Evolutionary conservation across 2,113 vertebrate species (phyloP).

Genomic region (Turdus rufiventris): DNA sequence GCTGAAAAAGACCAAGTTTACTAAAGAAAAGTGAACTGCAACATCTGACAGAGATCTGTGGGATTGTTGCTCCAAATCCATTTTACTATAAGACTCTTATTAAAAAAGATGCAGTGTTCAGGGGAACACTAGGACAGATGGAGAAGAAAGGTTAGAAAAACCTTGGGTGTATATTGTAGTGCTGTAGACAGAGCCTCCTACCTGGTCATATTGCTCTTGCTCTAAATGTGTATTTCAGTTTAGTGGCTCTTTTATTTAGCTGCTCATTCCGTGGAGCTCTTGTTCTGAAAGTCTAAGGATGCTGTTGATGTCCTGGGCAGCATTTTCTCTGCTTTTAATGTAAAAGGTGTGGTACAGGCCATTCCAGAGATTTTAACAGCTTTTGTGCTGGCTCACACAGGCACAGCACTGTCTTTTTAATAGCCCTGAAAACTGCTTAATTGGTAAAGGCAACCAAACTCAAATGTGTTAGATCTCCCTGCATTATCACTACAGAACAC

Average conservation of each 20-base stretch:
- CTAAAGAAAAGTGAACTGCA: not conserved
- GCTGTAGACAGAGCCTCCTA: not conserved
- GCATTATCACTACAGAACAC: not conserved
- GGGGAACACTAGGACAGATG: not conserved
- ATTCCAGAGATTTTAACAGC: not conserved
- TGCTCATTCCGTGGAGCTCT: not conserved
- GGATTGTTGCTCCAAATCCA: not conserved
- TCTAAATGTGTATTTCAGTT: not conserved
- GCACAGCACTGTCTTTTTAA: not conserved
- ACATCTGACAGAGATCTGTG: not conserved
- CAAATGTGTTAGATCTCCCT: not conserved
- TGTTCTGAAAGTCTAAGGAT: not conserved
- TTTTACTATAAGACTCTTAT: not conserved
- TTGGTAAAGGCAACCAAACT: not conserved
- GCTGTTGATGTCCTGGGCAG: not conserved
- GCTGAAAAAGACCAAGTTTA: not conserved
- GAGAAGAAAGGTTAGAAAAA: constrained; percentile 7
- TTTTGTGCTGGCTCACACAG: not conserved
- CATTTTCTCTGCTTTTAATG: not conserved
- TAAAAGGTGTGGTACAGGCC: not conserved
- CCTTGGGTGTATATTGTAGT: not conserved
- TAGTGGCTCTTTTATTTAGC: not conserved
- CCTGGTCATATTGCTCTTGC: not conserved
- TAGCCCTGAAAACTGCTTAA: constrained; percentile 2
- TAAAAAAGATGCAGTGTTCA: not conserved